Conservation (phyloP, 2,113 vertebrate genomes). For the Macrotus californicus region DNA sequence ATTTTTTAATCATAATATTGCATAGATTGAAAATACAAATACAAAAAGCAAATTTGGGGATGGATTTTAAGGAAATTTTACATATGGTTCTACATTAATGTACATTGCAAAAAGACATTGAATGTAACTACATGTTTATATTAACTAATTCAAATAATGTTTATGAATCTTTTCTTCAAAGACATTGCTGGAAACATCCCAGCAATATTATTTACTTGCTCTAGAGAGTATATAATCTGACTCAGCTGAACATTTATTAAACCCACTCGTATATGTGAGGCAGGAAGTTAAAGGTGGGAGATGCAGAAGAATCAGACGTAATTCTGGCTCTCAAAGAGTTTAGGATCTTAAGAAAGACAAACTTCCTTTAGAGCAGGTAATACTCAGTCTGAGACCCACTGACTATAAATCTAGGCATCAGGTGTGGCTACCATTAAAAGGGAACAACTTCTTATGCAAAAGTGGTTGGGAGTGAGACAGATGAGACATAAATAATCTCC, state of each 20-base stretch:
- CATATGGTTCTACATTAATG: conserved; percentile 61
- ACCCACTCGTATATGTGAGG: background rate
- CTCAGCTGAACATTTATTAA: background rate
- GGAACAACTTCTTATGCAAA: background rate
- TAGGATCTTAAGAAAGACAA: background rate
- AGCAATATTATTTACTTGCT: background rate
- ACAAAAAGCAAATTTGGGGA: conserved; percentile 65
- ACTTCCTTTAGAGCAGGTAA: background rate
- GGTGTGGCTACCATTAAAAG: background rate
- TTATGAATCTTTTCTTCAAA: conserved; percentile 70
- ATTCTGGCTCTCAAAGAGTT: background rate
- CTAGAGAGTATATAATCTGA: background rate
- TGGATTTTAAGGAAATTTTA: conserved; percentile 70
- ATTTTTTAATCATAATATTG: conserved; percentile 55
- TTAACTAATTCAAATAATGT: conserved; percentile 71
- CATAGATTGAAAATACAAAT: conserved; percentile 57
- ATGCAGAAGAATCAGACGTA: background rate
- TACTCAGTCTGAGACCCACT: background rate
- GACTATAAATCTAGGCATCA: background rate
- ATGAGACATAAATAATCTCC: background rate
- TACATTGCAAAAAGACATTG: conserved; percentile 68
- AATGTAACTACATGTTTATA: conserved; percentile 73
- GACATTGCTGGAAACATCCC: background rate
- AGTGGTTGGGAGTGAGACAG: background rate
- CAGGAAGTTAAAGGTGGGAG: background rate